A percentile compares a stretch with the other conserved stretches of the same genome.
These are phyloP conservation scores for Spermophilus dauricus DNA, from an alignment of 2,113 vertebrate genomes.

Conservation along the genomic window DNA sequence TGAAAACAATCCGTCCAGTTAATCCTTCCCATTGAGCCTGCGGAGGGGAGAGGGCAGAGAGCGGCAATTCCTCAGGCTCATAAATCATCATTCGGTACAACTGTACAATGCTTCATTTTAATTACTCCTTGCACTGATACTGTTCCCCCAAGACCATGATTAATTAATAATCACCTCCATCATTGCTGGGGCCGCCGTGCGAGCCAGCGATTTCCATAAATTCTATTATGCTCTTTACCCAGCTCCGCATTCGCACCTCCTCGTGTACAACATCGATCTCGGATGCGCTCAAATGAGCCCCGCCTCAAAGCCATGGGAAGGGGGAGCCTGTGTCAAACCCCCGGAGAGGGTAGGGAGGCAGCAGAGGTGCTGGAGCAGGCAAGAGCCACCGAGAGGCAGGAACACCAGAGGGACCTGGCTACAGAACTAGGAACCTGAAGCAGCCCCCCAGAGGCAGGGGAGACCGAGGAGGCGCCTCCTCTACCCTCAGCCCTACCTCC, in stretches of 20 bases:
- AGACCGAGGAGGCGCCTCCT: too few species aligned
- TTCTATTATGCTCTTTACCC: conserved; percentile 88
- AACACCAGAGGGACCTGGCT: not conserved
- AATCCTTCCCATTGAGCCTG: conserved; percentile 99
- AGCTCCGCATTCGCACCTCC: conserved; percentile 84
- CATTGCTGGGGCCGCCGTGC: conserved; percentile 80
- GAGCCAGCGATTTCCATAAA: conserved; percentile 88
- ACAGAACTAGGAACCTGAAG: not conserved
- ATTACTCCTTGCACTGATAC: conserved; percentile 93
- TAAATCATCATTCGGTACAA: conserved; percentile 88
- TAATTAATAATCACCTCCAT: conserved; percentile 94
- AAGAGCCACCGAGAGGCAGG: not conserved
- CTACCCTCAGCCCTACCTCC: too few species aligned
- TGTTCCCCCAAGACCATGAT: conserved; percentile 92
- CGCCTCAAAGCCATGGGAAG: conserved; percentile 52
- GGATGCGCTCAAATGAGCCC: conserved; percentile 76
- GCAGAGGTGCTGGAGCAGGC: not conserved
- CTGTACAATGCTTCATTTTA: conserved; percentile 91
- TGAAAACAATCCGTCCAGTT: conserved; percentile 97
- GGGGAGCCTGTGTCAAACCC: not conserved
- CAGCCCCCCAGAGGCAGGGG: not conserved
- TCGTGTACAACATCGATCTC: conserved; percentile 85
- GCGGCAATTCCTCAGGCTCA: conserved; percentile 82
- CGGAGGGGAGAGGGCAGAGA: conserved; percentile 82
- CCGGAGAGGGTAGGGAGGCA: conserved; percentile 9